Evolutionary conservation across 2,888 invertebrate species (phyloP).

Genomic region (Metallyticus violacea): DNA sequence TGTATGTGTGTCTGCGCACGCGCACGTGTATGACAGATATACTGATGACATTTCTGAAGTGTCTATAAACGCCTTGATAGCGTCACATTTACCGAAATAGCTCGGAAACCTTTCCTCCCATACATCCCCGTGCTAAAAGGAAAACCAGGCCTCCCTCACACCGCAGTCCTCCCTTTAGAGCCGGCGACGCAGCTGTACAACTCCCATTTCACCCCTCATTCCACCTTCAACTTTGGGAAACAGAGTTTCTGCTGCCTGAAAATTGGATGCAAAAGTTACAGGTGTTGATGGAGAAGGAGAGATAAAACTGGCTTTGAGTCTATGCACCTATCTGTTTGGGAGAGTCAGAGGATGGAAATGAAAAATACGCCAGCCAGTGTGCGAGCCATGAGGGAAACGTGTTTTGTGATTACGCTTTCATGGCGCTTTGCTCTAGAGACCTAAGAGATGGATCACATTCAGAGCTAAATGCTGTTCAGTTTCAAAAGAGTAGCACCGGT

Average conservation of each 20-base stretch:
- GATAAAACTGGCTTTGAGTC: not conserved
- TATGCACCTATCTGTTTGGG: not conserved
- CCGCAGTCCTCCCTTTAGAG: not conserved
- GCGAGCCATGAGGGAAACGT: not conserved
- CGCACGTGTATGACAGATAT: not conserved
- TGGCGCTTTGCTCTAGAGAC: not conserved
- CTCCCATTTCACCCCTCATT: not conserved
- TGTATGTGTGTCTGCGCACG: not conserved
- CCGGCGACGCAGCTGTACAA: not conserved
- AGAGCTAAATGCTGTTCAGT: not conserved
- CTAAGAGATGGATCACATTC: not conserved
- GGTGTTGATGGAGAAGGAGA: not conserved
- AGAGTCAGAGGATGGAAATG: not conserved
- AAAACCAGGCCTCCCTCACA: not conserved
- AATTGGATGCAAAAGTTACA: slow-evolving; percentile 11
- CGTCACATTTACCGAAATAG: slow-evolving; percentile 2
- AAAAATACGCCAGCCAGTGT: not conserved
- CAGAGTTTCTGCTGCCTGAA: not conserved
- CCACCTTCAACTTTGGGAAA: not conserved
- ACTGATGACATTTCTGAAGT: slow-evolving; percentile 1
- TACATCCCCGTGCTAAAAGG: not conserved
- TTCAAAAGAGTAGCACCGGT: not conserved
- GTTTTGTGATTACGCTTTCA: not conserved
- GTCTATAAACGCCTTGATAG: not conserved
- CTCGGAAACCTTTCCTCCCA: not conserved